Percentiles rank a stretch among this genome's conserved stretches.
phyloP scores from a whole-genome alignment of 2,888 invertebrate genomes.

The Phymatocera aterrima region DNA sequence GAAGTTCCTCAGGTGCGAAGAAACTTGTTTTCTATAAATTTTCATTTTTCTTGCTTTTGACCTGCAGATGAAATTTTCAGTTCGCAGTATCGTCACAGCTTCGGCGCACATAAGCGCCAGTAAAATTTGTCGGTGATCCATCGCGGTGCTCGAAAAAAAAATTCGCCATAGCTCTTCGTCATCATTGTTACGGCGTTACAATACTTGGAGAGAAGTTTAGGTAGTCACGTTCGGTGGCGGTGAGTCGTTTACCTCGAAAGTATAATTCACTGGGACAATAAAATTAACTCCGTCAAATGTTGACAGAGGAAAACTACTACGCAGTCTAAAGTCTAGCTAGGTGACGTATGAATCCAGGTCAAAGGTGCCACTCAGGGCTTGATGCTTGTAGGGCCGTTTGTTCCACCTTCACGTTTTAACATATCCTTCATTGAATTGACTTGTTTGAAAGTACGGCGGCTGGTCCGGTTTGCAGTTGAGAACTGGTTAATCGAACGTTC shows the following conservation, averaged over 20 bases:
- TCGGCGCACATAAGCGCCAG: no score
- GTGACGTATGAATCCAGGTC: not conserved
- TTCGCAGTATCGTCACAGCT: not conserved
- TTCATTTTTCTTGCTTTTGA: not conserved
- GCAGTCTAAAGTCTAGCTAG: no score
- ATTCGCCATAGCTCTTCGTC: not conserved
- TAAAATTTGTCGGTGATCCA: not conserved
- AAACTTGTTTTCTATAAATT: not conserved
- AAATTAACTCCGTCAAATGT: not conserved
- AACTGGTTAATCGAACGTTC: no score
- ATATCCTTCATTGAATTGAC: no score
- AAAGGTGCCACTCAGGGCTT: no score
- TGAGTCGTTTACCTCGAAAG: not conserved
- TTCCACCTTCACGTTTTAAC: no score
- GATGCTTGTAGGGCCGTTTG: no score
- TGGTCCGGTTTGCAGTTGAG: no score
- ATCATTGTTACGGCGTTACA: not conserved
- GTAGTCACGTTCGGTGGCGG: not conserved
- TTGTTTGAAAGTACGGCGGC: no score
- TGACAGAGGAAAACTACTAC: not conserved
- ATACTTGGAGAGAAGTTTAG: not conserved
- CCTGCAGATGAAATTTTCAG: not conserved
- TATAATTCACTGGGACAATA: not conserved
- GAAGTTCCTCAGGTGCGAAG: no score
- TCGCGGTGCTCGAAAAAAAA: not conserved